phyloP scores from a whole-genome alignment of 2,113 vertebrate genomes.

The Charadrius vociferus region DNA sequence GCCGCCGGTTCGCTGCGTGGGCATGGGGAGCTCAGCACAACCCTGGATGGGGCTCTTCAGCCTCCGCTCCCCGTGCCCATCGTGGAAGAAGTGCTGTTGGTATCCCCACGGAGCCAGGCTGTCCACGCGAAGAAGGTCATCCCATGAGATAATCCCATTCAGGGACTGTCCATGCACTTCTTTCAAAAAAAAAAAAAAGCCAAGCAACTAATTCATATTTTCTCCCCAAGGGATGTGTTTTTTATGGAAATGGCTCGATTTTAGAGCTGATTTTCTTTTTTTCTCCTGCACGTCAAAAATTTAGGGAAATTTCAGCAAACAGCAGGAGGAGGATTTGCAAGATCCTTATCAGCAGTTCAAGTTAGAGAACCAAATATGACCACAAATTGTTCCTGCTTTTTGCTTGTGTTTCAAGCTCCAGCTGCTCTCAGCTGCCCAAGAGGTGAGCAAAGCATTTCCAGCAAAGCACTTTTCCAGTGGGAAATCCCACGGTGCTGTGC shows the following conservation, averaged over 20 bases:
- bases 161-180: fast-evolving
- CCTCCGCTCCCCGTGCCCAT: background rate
- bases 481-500: background rate
- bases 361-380: background rate
- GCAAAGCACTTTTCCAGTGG: background rate
- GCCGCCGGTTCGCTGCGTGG: fast-evolving
- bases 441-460: background rate
- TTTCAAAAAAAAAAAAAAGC: background rate
- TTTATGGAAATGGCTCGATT: background rate
- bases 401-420: background rate
- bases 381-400: background rate
- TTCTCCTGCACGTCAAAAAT: background rate
- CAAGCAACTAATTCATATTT: background rate
- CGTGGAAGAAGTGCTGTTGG: fast-evolving
- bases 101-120: background rate
- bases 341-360: background rate
- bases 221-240: background rate
- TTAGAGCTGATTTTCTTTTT: background rate
- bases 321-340: background rate
- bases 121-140: fast-evolving
- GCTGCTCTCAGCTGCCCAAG: background rate
- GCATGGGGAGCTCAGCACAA: background rate
- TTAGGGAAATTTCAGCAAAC: background rate
- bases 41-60: background rate
- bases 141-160: background rate